Conservation (phyloP, 2,888 invertebrate species). For the Encarsia formosa region DNA sequence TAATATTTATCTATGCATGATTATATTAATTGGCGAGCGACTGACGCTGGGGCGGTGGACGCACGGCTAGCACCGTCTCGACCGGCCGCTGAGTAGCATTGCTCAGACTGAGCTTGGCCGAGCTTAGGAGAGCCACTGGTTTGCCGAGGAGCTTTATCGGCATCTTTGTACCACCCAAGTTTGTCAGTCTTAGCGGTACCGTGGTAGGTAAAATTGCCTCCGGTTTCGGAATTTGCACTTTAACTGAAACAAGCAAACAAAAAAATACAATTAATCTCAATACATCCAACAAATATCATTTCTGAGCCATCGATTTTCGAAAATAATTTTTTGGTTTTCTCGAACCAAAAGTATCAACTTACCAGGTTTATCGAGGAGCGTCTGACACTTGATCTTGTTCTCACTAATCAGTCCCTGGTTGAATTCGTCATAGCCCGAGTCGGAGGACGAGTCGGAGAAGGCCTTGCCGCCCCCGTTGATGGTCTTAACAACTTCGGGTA, state of each 20-base stretch:
- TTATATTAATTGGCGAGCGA: slow-evolving; percentile 27
- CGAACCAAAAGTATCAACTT: background rate
- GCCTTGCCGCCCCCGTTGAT: slow-evolving; percentile 46
- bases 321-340: background rate
- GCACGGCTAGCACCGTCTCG: slow-evolving; percentile 38
- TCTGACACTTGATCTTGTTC: background rate
- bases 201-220: slow-evolving; percentile 8
- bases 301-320: background rate
- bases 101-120: slow-evolving; percentile 37
- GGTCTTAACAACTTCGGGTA: slow-evolving; percentile 34
- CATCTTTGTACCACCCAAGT: slow-evolving; percentile 23
- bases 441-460: slow-evolving; percentile 66
- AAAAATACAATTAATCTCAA: background rate
- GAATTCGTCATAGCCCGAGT: slow-evolving; percentile 70
- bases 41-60: slow-evolving; percentile 43
- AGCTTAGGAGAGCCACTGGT: slow-evolving; percentile 38
- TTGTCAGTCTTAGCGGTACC: slow-evolving; percentile 5
- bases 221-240: slow-evolving; percentile 2
- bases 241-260: slow-evolving; percentile 9
- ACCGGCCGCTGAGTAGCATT: slow-evolving; percentile 23
- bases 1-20: background rate
- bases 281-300: background rate
- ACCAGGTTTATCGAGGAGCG: slow-evolving; percentile 13
- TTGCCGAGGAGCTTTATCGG: slow-evolving; percentile 43
- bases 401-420: background rate